A percentile compares a stretch with the other conserved stretches of the same genome.
Conservation (phyloP, 2,888 invertebrate species). For the Drosophila siamana region DNA sequence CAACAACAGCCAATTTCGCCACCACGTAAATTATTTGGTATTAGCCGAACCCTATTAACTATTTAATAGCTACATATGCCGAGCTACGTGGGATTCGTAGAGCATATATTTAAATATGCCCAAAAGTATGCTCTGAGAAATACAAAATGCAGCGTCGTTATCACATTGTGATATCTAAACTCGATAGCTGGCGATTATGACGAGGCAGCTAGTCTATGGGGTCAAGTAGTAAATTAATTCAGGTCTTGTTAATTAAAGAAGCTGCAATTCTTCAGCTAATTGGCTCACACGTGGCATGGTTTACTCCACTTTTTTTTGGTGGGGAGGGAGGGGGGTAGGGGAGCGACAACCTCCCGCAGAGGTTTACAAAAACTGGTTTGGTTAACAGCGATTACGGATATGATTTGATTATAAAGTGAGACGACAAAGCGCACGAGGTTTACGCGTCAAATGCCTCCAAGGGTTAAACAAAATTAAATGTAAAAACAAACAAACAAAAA, state of each 20-base stretch:
- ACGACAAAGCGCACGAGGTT: background rate
- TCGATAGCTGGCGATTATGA: background rate
- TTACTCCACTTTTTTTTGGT: background rate
- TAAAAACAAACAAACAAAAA: background rate
- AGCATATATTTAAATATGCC: constrained; percentile 24
- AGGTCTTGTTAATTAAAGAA: background rate
- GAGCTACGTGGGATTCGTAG: background rate
- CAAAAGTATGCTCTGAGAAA: constrained; percentile 45
- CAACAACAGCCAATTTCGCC: background rate
- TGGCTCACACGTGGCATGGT: background rate
- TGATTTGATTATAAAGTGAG: constrained; percentile 2
- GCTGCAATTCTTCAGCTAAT: background rate
- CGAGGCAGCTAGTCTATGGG: background rate
- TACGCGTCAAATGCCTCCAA: background rate
- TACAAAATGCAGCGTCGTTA: background rate
- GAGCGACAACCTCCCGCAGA: background rate
- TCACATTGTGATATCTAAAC: background rate
- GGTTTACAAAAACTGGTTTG: constrained; percentile 22
- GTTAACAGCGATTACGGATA: constrained; percentile 10
- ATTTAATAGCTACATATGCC: background rate
- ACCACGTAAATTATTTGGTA: background rate
- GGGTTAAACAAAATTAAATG: background rate
- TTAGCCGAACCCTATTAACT: background rate
- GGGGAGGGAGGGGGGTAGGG: too few species aligned
- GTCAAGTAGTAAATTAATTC: background rate